A percentile compares a stretch with the other conserved stretches of the same genome.
phyloP scores from a whole-genome alignment of 2,888 invertebrate genomes.

The Eremobia ochroleuca region DNA sequence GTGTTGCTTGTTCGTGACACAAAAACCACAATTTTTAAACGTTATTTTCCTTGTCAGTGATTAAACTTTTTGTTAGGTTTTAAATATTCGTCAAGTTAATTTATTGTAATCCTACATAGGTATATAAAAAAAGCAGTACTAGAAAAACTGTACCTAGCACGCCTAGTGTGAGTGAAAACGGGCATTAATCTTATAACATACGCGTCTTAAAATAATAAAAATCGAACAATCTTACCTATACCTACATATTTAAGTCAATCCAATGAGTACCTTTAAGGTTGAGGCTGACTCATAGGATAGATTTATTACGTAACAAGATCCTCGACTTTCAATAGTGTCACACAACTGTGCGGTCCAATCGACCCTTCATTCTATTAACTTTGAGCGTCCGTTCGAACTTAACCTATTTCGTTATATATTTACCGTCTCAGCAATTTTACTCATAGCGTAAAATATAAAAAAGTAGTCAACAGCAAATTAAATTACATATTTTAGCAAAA shows the following conservation, averaged over 20 bases:
- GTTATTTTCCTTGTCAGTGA: not conserved
- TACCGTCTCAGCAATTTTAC: not conserved
- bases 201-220: not conserved
- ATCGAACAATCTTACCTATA: not conserved
- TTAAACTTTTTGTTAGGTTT: not conserved
- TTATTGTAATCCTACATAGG: not conserved
- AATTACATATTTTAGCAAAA: no score
- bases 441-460: no score
- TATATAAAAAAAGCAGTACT: not conserved
- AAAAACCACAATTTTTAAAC: not conserved
- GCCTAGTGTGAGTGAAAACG: not conserved
- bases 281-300: slow-evolving; percentile 17
- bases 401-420: not conserved
- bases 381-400: slow-evolving; percentile 2
- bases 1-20: slow-evolving; percentile 1
- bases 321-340: slow-evolving; percentile 13
- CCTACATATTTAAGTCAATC: not conserved
- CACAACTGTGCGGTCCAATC: not conserved
- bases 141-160: not conserved
- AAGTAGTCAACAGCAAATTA: no score
- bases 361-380: slow-evolving; percentile 17
- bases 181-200: not conserved
- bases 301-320: slow-evolving; percentile 11
- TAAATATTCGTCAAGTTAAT: not conserved
- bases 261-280: not conserved